Evolutionary conservation across 2,113 vertebrate genomes (phyloP).

Genomic region (Recurvirostra avosetta): DNA sequence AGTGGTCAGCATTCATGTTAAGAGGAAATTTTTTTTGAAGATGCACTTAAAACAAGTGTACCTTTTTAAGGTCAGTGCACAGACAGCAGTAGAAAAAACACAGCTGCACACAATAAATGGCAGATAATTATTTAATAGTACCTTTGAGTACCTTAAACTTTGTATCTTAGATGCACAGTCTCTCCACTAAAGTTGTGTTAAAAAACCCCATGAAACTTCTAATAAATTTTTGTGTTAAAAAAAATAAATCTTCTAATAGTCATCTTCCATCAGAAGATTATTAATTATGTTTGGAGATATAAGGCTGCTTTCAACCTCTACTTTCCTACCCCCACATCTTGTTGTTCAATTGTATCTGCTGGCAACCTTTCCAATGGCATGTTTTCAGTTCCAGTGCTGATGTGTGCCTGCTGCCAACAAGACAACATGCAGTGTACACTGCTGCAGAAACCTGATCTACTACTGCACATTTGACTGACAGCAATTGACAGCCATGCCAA

Average conservation of each 20-base stretch:
- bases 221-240: not conserved
- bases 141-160: not conserved
- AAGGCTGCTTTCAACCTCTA: not conserved
- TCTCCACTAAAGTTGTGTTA: not conserved
- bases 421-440: rapidly evolving
- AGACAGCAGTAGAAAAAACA: not conserved
- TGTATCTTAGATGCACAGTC: not conserved
- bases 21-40: not conserved
- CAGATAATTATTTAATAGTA: not conserved
- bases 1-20: not conserved
- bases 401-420: not conserved
- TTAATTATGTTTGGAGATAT: not conserved
- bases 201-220: not conserved
- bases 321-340: not conserved
- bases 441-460: not conserved
- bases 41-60: not conserved
- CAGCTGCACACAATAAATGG: not conserved
- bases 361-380: not conserved
- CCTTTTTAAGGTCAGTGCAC: not conserved
- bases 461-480: not conserved
- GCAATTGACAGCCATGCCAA: not conserved
- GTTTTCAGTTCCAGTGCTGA: not conserved
- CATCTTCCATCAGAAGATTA: not conserved
- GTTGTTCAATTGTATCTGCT: not conserved
- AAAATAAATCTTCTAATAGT: not conserved